These are phyloP conservation scores for Griposia aprilina DNA, from an alignment of 2,888 invertebrate species.

Conservation along the genomic window DNA sequence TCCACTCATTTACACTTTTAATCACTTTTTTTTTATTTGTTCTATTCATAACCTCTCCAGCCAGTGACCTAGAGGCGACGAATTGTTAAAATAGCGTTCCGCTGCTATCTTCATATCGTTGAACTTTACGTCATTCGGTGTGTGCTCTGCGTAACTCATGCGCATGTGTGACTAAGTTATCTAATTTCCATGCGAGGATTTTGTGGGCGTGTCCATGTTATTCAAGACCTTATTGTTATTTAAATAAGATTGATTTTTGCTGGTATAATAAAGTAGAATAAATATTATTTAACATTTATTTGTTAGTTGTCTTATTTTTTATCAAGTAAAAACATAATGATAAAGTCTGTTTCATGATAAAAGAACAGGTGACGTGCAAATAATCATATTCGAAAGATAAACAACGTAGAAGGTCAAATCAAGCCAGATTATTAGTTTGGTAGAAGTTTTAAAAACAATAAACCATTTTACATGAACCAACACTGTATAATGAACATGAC, in stretches of 20 bases:
- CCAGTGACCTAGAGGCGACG: slow-evolving; percentile 44
- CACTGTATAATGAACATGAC: background rate
- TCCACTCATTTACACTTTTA: background rate
- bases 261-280: slow-evolving; percentile 1
- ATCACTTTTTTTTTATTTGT: background rate
- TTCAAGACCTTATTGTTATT: slow-evolving; percentile 35
- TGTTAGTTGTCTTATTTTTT: slow-evolving; percentile 49
- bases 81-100: slow-evolving; percentile 54
- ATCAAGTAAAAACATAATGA: slow-evolving; percentile 49
- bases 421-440: background rate
- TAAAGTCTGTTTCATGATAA: slow-evolving; percentile 37
- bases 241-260: slow-evolving; percentile 24
- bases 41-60: slow-evolving; percentile 58
- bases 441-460: background rate
- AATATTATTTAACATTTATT: slow-evolving; percentile 45
- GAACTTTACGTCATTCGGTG: slow-evolving; percentile 56
- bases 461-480: background rate
- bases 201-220: slow-evolving; percentile 27
- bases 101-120: slow-evolving; percentile 61
- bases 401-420: slow-evolving; percentile 17
- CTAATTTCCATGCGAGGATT: slow-evolving; percentile 52
- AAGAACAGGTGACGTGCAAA: slow-evolving; percentile 16
- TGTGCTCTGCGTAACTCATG: slow-evolving; percentile 35
- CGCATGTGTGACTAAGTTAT: slow-evolving; percentile 53
- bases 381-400: slow-evolving; percentile 12